Conservation (phyloP, 1,140 invertebrate species). For the Oreohelix idahoensis region DNA sequence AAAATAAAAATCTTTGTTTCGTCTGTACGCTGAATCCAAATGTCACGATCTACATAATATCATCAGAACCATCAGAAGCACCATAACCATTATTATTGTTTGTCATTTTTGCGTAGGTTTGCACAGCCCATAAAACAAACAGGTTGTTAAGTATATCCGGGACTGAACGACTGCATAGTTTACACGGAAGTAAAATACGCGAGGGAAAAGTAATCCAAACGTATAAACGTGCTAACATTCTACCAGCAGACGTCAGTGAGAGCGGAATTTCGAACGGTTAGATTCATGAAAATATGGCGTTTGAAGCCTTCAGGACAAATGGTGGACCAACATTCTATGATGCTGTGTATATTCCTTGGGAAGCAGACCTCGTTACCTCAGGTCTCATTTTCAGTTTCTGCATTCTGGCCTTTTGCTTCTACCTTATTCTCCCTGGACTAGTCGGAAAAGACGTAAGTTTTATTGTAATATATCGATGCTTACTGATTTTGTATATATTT, state of each 20-base stretch:
- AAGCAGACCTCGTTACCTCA: constrained; percentile 85
- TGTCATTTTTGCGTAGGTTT: no score
- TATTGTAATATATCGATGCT: no score
- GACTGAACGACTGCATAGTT: not conserved
- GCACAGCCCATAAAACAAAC: not conserved
- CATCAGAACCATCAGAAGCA: no score
- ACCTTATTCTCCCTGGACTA: constrained; percentile 92
- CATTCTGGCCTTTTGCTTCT: constrained; percentile 88
- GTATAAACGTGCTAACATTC: not conserved
- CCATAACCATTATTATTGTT: no score
- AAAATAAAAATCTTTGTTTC: no score
- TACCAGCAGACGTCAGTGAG: no score
- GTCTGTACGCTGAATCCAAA: no score
- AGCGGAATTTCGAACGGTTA: no score
- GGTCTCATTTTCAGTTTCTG: constrained; percentile 90
- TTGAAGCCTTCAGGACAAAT: constrained; percentile 82
- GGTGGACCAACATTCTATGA: constrained; percentile 94
- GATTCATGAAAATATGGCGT: constrained; percentile 39
- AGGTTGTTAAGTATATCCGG: no score
- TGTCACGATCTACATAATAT: no score
- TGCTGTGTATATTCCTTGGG: constrained; percentile 92
- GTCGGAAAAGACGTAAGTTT: constrained; percentile 83
- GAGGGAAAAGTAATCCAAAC: not conserved
- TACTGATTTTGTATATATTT: no score
- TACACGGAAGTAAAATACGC: not conserved